These are phyloP conservation scores for Sparus aurata DNA, from an alignment of 2,797 vertebrate genomes.

Conservation along the genomic window DNA sequence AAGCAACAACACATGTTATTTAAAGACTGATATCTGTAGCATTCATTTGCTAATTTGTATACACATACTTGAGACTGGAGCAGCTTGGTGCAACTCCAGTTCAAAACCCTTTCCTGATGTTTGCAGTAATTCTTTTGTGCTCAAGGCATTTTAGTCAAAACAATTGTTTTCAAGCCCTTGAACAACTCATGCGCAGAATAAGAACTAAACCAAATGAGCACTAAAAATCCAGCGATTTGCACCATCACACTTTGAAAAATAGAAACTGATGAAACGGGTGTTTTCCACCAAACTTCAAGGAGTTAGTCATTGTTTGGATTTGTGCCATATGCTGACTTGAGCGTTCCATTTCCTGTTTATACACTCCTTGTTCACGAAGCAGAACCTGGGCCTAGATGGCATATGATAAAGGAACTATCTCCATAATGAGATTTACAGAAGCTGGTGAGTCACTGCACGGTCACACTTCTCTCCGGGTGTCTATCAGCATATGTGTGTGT, in stretches of 20 bases:
- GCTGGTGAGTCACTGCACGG: constrained; percentile 51
- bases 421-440: constrained; percentile 69
- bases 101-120: constrained; percentile 29
- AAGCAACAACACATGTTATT: constrained; percentile 20
- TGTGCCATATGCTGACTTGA: constrained; percentile 74
- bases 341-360: constrained; percentile 85
- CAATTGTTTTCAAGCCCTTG: constrained; percentile 21
- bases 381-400: constrained; percentile 64
- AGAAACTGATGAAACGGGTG: constrained; percentile 58
- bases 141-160: constrained; percentile 2
- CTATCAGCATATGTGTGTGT: constrained; percentile 11
- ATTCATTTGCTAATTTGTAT: constrained; percentile 31
- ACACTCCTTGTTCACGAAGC: constrained; percentile 54
- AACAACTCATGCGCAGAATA: constrained; percentile 22
- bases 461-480: constrained; percentile 4
- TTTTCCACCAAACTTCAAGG: constrained; percentile 67
- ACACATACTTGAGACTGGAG: constrained; percentile 35
- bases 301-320: constrained; percentile 79
- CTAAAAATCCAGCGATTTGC: constrained; percentile 26
- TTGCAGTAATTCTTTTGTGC: constrained; percentile 42
- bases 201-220: constrained; percentile 5
- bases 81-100: constrained; percentile 19
- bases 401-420: constrained; percentile 68
- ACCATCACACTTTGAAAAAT: constrained; percentile 47
- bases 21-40: constrained; percentile 28